These are phyloP conservation scores for Sebastes minor DNA, from an alignment of 2,797 vertebrate species.

Conservation along the genomic window DNA sequence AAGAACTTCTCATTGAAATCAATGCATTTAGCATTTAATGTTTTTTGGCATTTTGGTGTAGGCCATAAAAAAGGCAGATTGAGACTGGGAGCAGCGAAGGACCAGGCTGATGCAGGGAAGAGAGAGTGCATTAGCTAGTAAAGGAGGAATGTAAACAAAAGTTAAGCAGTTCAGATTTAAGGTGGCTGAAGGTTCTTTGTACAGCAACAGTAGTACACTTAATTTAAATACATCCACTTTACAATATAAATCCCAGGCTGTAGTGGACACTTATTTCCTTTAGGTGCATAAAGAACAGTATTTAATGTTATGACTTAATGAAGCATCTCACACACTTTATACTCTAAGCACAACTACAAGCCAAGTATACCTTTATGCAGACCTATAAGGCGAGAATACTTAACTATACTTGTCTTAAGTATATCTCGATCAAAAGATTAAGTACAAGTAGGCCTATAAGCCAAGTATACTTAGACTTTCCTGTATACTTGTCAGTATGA, in stretches of 20 bases:
- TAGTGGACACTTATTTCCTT: not conserved
- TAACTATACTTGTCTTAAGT: too few species aligned
- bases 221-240: not conserved
- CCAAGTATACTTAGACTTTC: too few species aligned
- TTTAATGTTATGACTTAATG: not conserved
- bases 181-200: not conserved
- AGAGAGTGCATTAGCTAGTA: not conserved
- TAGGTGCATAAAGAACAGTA: not conserved
- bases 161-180: not conserved
- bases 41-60: not conserved
- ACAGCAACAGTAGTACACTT: too few species aligned
- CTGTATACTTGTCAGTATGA: too few species aligned
- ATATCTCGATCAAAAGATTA: too few species aligned
- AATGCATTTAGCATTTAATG: conserved; percentile 1
- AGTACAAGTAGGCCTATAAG: too few species aligned
- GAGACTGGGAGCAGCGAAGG: not conserved
- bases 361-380: too few species aligned
- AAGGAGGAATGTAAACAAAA: not conserved
- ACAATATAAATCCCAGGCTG: not conserved
- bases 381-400: too few species aligned
- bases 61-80: not conserved
- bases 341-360: too few species aligned
- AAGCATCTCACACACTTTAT: not conserved
- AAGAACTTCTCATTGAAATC: conserved; percentile 9
- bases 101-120: not conserved